Conservation (phyloP, 2,113 vertebrate genomes). For the Gopherus flavomarginatus region DNA sequence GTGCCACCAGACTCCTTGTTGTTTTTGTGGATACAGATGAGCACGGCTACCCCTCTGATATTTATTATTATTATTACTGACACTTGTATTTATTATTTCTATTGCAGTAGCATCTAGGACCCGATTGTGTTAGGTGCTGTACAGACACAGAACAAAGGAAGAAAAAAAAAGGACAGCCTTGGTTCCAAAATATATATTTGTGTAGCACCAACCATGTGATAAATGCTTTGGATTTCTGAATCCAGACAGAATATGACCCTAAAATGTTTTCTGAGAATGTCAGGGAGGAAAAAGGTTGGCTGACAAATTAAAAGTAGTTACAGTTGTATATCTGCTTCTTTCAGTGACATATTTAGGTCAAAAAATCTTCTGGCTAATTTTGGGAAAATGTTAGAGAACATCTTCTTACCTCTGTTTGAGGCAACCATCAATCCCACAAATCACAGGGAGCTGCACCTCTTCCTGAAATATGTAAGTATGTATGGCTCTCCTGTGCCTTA, state of each 20-base stretch:
- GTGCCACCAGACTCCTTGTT: no score
- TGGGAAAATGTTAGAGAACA: conserved; percentile 95
- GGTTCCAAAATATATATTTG: background rate
- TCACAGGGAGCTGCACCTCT: conserved; percentile 89
- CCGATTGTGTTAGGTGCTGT: background rate
- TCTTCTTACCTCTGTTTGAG: conserved; percentile 95
- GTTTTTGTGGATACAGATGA: no score
- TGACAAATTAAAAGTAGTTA: background rate
- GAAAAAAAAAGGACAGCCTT: background rate
- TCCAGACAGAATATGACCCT: background rate
- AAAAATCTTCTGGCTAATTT: conserved; percentile 92
- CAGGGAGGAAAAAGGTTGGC: background rate
- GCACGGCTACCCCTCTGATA: background rate
- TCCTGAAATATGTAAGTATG: conserved; percentile 95
- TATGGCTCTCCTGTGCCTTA: background rate
- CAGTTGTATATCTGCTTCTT: conserved; percentile 42
- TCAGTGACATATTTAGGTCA: conserved; percentile 95
- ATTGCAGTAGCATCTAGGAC: background rate
- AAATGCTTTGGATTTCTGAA: background rate
- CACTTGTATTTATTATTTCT: background rate
- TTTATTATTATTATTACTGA: background rate
- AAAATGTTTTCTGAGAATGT: background rate
- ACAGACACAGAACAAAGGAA: background rate
- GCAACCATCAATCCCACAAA: conserved; percentile 94
- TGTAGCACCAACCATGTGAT: background rate